Evolutionary conservation across 2,113 vertebrate species (phyloP).

Genomic region (human (Homo sapiens)): DNA sequence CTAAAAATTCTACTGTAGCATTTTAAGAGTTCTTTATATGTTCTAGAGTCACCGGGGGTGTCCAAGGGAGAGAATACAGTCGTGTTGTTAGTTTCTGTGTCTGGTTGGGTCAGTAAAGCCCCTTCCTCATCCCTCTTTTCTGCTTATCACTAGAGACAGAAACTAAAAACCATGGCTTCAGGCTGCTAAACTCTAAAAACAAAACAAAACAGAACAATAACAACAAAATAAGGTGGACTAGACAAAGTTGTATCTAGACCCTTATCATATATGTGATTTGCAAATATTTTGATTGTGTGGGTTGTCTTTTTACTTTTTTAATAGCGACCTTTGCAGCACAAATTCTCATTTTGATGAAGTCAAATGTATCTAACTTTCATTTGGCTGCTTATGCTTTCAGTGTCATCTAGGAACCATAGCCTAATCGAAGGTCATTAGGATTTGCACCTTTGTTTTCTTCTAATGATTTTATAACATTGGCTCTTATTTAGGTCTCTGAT

Average conservation of each 20-base stretch:
- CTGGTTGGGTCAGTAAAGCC: too few species aligned
- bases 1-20: conserved; percentile 2
- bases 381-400: background rate
- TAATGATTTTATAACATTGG: background rate
- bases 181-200: too few species aligned
- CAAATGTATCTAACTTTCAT: background rate
- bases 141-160: too few species aligned
- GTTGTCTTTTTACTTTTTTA: background rate
- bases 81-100: too few species aligned
- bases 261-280: background rate
- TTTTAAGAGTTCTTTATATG: background rate
- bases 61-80: too few species aligned
- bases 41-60: background rate
- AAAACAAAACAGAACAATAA: too few species aligned
- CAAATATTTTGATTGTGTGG: background rate
- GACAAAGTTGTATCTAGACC: background rate
- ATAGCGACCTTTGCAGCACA: background rate
- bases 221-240: too few species aligned
- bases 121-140: too few species aligned
- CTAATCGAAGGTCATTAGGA: background rate
- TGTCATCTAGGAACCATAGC: background rate
- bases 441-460: background rate
- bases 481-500: background rate
- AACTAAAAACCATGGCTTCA: too few species aligned
- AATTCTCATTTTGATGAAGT: background rate